A percentile compares a stretch with the other conserved stretches of the same genome.
These are phyloP conservation scores for Pyrgus malvae DNA, from an alignment of 2,888 invertebrate genomes.

Conservation along the genomic window DNA sequence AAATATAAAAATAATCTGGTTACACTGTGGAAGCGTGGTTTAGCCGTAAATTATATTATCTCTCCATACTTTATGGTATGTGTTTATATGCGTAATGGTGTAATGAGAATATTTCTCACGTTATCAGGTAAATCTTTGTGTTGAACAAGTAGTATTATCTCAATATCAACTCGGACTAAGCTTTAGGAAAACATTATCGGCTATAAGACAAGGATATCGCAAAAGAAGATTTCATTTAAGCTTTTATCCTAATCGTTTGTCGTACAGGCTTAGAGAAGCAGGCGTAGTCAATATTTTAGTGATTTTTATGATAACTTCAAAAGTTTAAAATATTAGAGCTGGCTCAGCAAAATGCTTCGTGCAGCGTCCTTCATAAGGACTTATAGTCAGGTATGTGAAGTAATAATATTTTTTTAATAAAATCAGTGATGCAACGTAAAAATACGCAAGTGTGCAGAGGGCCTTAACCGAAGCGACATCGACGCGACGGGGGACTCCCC, in stretches of 20 bases:
- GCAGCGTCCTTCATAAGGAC: conserved; percentile 71
- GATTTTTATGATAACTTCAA: conserved; percentile 1
- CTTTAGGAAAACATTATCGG: conserved; percentile 48
- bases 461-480: too few species aligned
- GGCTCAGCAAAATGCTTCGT: conserved; percentile 59
- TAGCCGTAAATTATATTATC: conserved; percentile 54
- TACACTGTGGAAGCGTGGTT: conserved; percentile 28
- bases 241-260: conserved; percentile 35
- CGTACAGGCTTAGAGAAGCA: background rate
- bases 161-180: conserved; percentile 56
- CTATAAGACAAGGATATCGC: conserved; percentile 54
- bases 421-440: too few species aligned
- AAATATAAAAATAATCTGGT: conserved; percentile 24
- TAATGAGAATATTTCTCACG: conserved; percentile 54
- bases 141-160: conserved; percentile 56
- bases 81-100: conserved; percentile 56
- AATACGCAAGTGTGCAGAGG: too few species aligned
- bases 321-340: background rate
- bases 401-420: background rate
- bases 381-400: conserved; percentile 56
- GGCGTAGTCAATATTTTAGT: conserved; percentile 1
- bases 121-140: conserved; percentile 62
- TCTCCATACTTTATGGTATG: conserved; percentile 52
- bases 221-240: conserved; percentile 37
- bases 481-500: too few species aligned